A percentile compares a stretch with the other conserved stretches of the same genome.
Evolutionary conservation across 2,113 vertebrate species (phyloP).

Genomic region (Gambusia holbrooki): DNA sequence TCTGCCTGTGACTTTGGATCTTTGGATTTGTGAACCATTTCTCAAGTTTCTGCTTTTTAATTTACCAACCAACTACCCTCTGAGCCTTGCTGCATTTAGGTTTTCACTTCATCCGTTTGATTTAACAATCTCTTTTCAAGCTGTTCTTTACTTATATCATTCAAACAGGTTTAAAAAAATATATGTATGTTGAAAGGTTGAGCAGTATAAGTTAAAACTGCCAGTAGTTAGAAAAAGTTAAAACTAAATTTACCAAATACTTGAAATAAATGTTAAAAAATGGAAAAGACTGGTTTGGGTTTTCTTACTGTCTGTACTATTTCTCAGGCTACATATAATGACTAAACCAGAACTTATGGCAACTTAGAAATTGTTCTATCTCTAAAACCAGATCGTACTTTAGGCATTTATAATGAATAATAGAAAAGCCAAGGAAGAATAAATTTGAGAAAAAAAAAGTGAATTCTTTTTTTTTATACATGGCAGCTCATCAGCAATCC

Average conservation of each 20-base stretch:
- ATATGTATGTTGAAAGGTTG: not conserved
- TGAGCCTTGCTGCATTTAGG: not conserved
- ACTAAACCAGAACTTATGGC: not conserved
- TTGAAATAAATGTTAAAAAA: not conserved
- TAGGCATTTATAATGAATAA: not conserved
- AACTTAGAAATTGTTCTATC: not conserved
- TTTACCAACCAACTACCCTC: not conserved
- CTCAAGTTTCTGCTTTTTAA: not conserved
- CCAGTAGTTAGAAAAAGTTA: not conserved
- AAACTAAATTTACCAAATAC: not conserved
- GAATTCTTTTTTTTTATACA: not conserved
- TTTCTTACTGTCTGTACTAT: not conserved
- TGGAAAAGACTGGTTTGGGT: not conserved
- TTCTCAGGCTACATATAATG: not conserved
- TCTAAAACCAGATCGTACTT: not conserved
- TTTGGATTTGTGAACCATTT: not conserved
- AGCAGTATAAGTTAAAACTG: not conserved
- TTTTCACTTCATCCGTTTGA: not conserved
- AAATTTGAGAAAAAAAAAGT: slow-evolving; percentile 11
- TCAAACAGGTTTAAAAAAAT: not conserved
- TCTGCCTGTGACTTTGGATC: not conserved
- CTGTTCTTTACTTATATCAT: not conserved
- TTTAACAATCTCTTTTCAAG: not conserved
- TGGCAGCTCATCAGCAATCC: slow-evolving; percentile 44
- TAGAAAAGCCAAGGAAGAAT: slow-evolving; percentile 5